Conservation (phyloP, 2,888 invertebrate genomes). For the Magallana nippona region DNA sequence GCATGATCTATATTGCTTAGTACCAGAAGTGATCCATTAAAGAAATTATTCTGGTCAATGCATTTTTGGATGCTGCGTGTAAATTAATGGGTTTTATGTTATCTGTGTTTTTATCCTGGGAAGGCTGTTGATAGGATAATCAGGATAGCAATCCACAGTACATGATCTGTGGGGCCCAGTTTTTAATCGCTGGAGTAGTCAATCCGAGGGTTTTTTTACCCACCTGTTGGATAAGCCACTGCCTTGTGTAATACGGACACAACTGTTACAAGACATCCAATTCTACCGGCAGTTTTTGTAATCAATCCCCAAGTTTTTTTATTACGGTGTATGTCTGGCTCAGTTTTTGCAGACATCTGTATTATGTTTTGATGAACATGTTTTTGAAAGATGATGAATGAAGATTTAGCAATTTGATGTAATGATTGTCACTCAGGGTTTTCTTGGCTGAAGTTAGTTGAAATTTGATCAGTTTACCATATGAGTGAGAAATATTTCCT, state of each 20-base stretch:
- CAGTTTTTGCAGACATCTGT: constrained; percentile 10
- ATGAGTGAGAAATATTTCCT: constrained; percentile 13
- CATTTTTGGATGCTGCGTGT: too few relatives aligned
- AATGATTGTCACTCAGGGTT: not conserved
- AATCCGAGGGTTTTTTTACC: not conserved
- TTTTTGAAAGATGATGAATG: constrained; percentile 29
- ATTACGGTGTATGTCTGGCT: not conserved
- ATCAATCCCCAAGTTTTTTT: not conserved
- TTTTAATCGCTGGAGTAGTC: not conserved
- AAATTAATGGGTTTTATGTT: too few relatives aligned
- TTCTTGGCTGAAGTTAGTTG: not conserved
- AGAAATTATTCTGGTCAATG: too few relatives aligned
- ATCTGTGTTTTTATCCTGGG: too few relatives aligned
- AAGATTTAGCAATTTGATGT: constrained; percentile 30
- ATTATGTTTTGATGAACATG: constrained; percentile 21
- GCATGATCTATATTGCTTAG: too few relatives aligned
- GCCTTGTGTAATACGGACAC: constrained; percentile 22
- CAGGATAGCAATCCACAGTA: too few relatives aligned
- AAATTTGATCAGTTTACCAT: constrained; percentile 24
- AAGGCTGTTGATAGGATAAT: too few relatives aligned
- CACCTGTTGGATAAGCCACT: constrained; percentile 1
- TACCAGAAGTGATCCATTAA: too few relatives aligned
- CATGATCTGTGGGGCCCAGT: too few relatives aligned
- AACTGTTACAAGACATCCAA: not conserved
- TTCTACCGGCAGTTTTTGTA: not conserved